Evolutionary conservation across 1,140 invertebrate genomes (phyloP).

Genomic region (Probaryconus sp.): DNA sequence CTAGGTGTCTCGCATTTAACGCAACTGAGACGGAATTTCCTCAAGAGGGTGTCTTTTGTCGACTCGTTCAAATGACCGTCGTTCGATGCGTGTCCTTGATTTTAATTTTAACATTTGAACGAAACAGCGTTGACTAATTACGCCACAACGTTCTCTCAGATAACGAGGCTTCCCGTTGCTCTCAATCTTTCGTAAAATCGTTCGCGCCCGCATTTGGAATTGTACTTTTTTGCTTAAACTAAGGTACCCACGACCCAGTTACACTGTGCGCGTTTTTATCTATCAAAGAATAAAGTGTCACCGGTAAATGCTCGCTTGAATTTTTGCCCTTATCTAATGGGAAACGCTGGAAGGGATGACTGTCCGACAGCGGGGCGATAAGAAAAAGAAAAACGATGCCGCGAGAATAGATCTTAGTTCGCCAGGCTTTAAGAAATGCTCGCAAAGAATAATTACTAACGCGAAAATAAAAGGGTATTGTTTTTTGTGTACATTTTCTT

Average conservation of each 20-base stretch:
- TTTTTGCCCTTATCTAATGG: slow-evolving; percentile 38
- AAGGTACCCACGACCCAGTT: slow-evolving; percentile 48
- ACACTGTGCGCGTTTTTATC: slow-evolving; percentile 45
- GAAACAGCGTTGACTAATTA: slow-evolving; percentile 28
- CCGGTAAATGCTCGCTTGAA: slow-evolving; percentile 43
- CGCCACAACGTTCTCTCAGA: slow-evolving; percentile 13
- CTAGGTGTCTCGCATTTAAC: too few species aligned
- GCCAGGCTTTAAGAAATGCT: too few species aligned
- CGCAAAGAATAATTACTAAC: too few species aligned
- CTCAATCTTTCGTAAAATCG: slow-evolving; percentile 34
- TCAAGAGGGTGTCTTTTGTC: too few species aligned
- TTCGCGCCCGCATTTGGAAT: slow-evolving; percentile 14
- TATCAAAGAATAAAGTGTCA: slow-evolving; percentile 49
- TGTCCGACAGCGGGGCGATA: slow-evolving; percentile 4
- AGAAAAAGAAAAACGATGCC: slow-evolving; percentile 12
- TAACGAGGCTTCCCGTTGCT: slow-evolving; percentile 18
- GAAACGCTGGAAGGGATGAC: neutral
- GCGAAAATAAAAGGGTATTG: too few species aligned
- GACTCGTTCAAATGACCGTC: too few species aligned
- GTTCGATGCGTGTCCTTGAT: too few species aligned
- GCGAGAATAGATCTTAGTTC: too few species aligned
- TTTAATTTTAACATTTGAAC: too few species aligned
- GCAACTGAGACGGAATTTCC: too few species aligned
- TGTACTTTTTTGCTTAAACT: slow-evolving; percentile 34
- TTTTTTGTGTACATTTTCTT: too few species aligned